phyloP scores from a whole-genome alignment of 2,888 invertebrate genomes.

The Drosophila nr. medialis region DNA sequence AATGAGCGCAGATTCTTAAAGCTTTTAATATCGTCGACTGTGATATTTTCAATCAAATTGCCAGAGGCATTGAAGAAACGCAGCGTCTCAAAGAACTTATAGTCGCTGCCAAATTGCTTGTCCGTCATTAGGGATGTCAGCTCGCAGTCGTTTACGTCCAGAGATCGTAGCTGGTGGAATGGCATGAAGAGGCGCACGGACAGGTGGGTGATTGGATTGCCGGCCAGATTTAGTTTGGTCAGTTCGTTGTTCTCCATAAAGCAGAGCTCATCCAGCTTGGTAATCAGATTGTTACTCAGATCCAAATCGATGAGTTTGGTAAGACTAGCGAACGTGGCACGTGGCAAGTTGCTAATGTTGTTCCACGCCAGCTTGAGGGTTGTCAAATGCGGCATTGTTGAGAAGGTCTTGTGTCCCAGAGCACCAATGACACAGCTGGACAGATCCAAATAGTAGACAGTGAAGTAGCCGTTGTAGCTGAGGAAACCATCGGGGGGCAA shows the following conservation, averaged over 20 bases:
- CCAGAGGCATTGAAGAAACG: slow-evolving; percentile 86
- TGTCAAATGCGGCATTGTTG: slow-evolving; percentile 89
- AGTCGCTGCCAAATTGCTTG: slow-evolving; percentile 83
- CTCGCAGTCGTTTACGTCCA: slow-evolving; percentile 90
- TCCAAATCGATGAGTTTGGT: slow-evolving; percentile 89
- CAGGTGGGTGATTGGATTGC: slow-evolving; percentile 89
- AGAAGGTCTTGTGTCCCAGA: slow-evolving; percentile 88
- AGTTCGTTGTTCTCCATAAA: slow-evolving; percentile 89
- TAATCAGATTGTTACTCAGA: slow-evolving; percentile 89
- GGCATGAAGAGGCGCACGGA: slow-evolving; percentile 89
- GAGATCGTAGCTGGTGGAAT: slow-evolving; percentile 87
- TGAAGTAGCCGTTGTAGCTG: slow-evolving; percentile 87
- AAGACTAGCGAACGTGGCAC: slow-evolving; percentile 86
- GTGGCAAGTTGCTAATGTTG: slow-evolving; percentile 86
- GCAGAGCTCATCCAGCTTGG: slow-evolving; percentile 87
- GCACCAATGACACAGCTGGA: slow-evolving; percentile 89
- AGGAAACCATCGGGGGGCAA: slow-evolving; percentile 89
- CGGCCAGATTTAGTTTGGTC: slow-evolving; percentile 88
- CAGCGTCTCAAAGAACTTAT: slow-evolving; percentile 86
- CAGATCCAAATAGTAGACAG: slow-evolving; percentile 90
- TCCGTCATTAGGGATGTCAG: slow-evolving; percentile 89
- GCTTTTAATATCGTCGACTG: slow-evolving; percentile 75
- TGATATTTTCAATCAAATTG: slow-evolving; percentile 82
- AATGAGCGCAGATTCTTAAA: slow-evolving; percentile 85
- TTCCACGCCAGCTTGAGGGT: slow-evolving; percentile 89